Evolutionary conservation across 2,113 vertebrate genomes (phyloP).

Genomic region (Seriola quinqueradiata): DNA sequence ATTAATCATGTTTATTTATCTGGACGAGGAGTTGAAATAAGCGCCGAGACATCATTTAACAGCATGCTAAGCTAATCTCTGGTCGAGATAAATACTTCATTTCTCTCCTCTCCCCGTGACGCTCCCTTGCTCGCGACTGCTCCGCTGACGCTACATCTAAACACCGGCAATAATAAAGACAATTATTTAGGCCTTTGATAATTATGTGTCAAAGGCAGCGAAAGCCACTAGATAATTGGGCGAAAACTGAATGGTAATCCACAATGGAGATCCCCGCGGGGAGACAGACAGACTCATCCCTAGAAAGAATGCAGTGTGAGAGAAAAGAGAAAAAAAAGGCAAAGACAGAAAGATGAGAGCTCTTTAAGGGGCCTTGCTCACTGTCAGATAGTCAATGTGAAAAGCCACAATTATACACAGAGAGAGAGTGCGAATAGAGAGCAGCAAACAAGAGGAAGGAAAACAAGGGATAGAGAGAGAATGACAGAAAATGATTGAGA

Average conservation of each 20-base stretch:
- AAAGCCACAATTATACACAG: constrained; percentile 81
- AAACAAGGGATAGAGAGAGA: constrained; percentile 55
- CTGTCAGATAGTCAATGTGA: constrained; percentile 79
- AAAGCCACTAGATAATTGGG: constrained; percentile 87
- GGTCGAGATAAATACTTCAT: constrained; percentile 83
- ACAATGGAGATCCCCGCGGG: constrained; percentile 83
- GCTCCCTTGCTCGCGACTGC: constrained; percentile 69
- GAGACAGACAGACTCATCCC: constrained; percentile 77
- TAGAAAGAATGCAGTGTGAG: constrained; percentile 73
- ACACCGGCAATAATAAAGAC: constrained; percentile 85
- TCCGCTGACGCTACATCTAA: constrained; percentile 78
- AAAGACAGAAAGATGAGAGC: constrained; percentile 75
- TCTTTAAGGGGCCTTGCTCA: constrained; percentile 80
- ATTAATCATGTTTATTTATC: constrained; percentile 81
- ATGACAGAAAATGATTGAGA: constrained; percentile 62
- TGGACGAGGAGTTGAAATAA: constrained; percentile 75
- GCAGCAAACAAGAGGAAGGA: constrained; percentile 61
- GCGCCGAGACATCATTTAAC: constrained; percentile 76
- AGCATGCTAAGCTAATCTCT: constrained; percentile 81
- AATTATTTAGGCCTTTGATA: constrained; percentile 89
- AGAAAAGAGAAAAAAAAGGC: constrained; percentile 66
- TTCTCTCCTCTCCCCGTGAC: constrained; percentile 80
- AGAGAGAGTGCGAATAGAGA: constrained; percentile 60
- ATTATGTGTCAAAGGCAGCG: constrained; percentile 87
- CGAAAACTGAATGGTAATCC: constrained; percentile 85